phyloP scores from a whole-genome alignment of 2,113 vertebrate species.

The Manacus vitellinus region DNA sequence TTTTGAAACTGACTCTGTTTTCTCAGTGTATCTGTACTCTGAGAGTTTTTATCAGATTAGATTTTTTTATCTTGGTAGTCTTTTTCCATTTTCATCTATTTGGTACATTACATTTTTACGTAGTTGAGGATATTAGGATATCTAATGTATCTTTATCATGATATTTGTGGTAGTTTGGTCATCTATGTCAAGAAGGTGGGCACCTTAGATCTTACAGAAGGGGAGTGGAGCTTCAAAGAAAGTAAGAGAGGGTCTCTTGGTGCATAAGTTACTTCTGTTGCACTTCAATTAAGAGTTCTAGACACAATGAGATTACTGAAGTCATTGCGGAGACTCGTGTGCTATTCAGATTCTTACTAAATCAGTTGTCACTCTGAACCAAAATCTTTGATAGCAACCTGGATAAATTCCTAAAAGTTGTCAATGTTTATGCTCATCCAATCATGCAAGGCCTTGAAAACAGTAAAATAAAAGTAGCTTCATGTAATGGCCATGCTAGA shows the following conservation, averaged over 20 bases:
- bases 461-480: neutral
- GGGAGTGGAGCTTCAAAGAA: neutral
- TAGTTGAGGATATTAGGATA: neutral
- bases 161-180: neutral
- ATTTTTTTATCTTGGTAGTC: neutral
- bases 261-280: neutral
- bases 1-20: neutral
- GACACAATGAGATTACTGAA: neutral
- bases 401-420: neutral
- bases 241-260: neutral
- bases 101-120: neutral
- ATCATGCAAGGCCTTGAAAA: neutral
- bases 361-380: constrained; percentile 1
- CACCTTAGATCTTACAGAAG: neutral
- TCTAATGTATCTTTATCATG: neutral
- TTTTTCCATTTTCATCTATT: neutral
- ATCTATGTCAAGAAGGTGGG: neutral
- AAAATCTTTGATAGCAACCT: neutral
- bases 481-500: neutral
- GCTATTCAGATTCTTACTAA: neutral
- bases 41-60: neutral
- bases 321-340: neutral
- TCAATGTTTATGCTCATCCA: neutral
- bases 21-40: neutral
- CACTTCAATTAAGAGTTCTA: neutral